These are phyloP conservation scores for Montipora sp. DNA, from an alignment of 64 coral and sea anemone species.

Conservation along the genomic window DNA sequence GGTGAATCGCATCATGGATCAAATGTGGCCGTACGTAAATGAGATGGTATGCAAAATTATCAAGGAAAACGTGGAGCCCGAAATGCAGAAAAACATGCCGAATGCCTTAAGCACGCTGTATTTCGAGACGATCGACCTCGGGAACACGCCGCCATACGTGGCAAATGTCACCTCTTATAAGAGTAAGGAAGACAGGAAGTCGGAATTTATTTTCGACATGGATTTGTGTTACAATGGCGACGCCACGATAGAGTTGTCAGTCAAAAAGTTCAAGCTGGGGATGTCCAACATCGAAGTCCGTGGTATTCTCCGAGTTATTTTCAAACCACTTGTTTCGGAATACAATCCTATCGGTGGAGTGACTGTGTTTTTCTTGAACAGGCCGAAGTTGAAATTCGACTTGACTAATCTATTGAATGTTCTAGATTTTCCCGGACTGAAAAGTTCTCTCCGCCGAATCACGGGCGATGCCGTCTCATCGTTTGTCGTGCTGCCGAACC, in stretches of 20 bases:
- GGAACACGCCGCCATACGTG: constrained; percentile 73
- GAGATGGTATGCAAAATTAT: constrained; percentile 76
- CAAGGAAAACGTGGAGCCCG: constrained; percentile 79
- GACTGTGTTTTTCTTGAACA: constrained; percentile 90
- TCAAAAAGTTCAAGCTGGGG: constrained; percentile 84
- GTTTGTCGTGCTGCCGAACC: constrained; percentile 90
- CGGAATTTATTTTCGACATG: constrained; percentile 89
- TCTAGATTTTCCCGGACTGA: constrained; percentile 91
- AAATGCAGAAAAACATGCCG: constrained; percentile 89
- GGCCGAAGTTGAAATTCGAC: constrained; percentile 90
- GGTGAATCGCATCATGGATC: constrained; percentile 74
- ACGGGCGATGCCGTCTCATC: constrained; percentile 83
- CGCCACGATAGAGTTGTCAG: constrained; percentile 80
- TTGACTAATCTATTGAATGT: constrained; percentile 93
- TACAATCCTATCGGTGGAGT: constrained; percentile 91
- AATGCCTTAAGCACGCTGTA: constrained; percentile 80
- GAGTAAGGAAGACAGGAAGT: constrained; percentile 45
- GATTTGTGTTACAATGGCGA: constrained; percentile 88
- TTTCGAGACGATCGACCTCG: constrained; percentile 88
- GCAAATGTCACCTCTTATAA: constrained; percentile 75
- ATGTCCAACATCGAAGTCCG: constrained; percentile 81
- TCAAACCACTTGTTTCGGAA: constrained; percentile 83
- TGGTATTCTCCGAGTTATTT: constrained; percentile 82
- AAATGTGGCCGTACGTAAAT: constrained; percentile 88
- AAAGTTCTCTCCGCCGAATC: constrained; percentile 81